Conservation (phyloP, 2,797 vertebrate genomes). For the Heterohyrax brucei region DNA sequence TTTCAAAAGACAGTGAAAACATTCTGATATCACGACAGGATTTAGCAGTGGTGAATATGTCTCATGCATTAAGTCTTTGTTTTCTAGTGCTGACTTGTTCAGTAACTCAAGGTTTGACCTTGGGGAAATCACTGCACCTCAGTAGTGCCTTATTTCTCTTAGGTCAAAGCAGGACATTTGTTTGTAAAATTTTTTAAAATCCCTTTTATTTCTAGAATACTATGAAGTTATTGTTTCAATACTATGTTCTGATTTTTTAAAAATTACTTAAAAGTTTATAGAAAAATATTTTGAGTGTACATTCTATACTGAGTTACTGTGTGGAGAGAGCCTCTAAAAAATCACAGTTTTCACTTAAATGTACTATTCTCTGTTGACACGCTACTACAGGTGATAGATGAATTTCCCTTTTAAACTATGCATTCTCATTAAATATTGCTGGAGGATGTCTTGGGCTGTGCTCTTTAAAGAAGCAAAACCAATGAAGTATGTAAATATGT, state of each 20-base stretch:
- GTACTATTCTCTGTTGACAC: not conserved
- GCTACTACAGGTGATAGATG: not conserved
- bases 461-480: too few species aligned
- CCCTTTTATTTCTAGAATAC: conserved; percentile 50
- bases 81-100: conserved; percentile 25
- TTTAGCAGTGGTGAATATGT: not conserved
- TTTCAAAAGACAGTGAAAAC: conserved; percentile 52
- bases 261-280: conserved; percentile 23
- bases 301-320: not conserved
- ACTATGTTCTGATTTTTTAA: not conserved
- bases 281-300: conserved; percentile 27
- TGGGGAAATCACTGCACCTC: not conserved
- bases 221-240: conserved; percentile 18
- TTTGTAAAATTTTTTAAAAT: conserved; percentile 8
- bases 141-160: not conserved
- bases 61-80: not conserved
- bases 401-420: conserved; percentile 11
- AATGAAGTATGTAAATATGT: too few species aligned
- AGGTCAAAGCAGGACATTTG: conserved; percentile 48
- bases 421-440: not conserved
- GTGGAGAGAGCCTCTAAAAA: not conserved
- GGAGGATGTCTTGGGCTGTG: not conserved
- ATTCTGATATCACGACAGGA: not conserved
- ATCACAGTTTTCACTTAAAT: not conserved
- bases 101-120: conserved; percentile 41